phyloP scores from a whole-genome alignment of 2,888 invertebrate genomes.

The Philonicus albiceps region DNA sequence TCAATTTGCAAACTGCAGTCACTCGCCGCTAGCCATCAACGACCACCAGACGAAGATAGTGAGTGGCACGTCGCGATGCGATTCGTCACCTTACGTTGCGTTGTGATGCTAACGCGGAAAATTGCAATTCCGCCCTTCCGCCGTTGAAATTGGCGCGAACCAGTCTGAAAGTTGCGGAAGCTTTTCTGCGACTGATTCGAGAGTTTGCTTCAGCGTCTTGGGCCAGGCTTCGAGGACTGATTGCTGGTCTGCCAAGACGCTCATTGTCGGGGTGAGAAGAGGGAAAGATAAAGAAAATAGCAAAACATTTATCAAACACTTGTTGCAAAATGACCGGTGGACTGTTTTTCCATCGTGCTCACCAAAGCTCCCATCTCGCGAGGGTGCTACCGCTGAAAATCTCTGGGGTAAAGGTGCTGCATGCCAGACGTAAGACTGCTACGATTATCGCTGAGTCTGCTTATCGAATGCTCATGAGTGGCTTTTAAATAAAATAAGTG shows the following conservation, averaged over 20 bases:
- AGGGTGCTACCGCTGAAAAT: neutral
- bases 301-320: neutral
- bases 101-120: neutral
- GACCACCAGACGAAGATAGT: neutral
- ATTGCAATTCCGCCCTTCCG: neutral
- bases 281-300: neutral
- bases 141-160: constrained; percentile 23
- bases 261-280: neutral
- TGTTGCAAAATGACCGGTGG: neutral
- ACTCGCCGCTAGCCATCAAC: neutral
- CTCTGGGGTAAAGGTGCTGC: neutral
- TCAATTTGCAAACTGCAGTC: neutral
- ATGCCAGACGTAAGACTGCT: neutral
- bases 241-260: neutral
- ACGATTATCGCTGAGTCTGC: neutral
- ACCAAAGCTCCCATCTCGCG: neutral
- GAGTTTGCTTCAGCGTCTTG: neutral
- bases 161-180: constrained; percentile 15
- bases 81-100: neutral
- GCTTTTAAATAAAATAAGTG: neutral
- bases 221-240: neutral
- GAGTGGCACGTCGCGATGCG: neutral
- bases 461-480: neutral
- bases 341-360: neutral
- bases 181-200: constrained; percentile 21